Evolutionary conservation across 2,888 invertebrate species (phyloP), one percentile per base, ranked within the genome.

Genomic region (Cecidostiba fungosa): DNA sequence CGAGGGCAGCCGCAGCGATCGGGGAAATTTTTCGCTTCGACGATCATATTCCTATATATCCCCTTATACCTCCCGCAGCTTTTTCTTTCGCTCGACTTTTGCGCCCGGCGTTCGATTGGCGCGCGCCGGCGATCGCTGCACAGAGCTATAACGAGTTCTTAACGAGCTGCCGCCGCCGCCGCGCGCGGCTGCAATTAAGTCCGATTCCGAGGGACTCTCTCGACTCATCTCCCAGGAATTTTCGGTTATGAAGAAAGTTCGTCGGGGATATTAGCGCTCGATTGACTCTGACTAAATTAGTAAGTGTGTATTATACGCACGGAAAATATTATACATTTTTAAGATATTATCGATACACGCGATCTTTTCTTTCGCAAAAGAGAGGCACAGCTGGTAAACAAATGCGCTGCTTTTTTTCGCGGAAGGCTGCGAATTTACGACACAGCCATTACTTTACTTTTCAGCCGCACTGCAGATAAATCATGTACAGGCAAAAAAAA

Each of bases 191-290:
- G 84, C 87, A 87, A 87, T 87, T 83, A 87, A 85, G 87, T 85
- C 69, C 77, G 81, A 85, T 85, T 84, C 74, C 19, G n/a, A 26
- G 26, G 16, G 54, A 39, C 62, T n/a, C n/a, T n/a, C n/a, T 32
- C 69, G 78, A 80, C 50, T 78, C 73, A 62, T 69, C n/a, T n/a
- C 85, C 19, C 39, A 4, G 54, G 80, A 80, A 82, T 85, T 85
- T 87, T 87, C 82, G 82, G 84, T 87, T 87, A 86, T 87, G 79
- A 85, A 80, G 72, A 82, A 87, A 85, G 62, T 87, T 84, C 78
- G 59, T 36, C 39, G 43, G 29, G 32, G 66, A 83, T 69, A 80
- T 76, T 86, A 76, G 80, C 66, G 70, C 47, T 14, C 79, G 73
- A 74, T 59, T 32, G 77, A 73, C 66, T 77, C 36, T 69, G 62